Base-by-base conservation (phyloP, 2,797 vertebrate genomes). In the Balearica regulorum region DNA sequence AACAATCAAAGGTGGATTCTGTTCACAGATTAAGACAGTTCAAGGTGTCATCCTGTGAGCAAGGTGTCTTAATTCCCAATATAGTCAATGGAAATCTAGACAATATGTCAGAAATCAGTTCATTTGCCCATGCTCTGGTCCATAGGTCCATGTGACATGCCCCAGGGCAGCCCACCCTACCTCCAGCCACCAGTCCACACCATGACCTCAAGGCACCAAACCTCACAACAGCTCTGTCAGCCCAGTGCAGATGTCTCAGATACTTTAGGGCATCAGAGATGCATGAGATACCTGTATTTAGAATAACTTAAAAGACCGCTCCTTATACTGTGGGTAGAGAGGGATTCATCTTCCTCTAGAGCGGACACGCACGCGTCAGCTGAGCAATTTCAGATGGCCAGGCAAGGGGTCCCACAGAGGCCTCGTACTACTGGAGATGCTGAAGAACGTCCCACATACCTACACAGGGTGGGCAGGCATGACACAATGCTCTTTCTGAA, bases 231-330 rank as follows among this genome's bases (percentile, higher is more conserved):
- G 29, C 57, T 48, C 37, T 49, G 11, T 41, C 57, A 69, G 39
- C 11, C 33, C 68, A 54, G 24, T 25, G 35, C n/a, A 54, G 54
- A 29, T 15, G 13, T 17, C 55, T 44, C 61, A 54, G 35, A 16
- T 39, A 29, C 13, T 65, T 76, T 43, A 37, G 13, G 46, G 24
- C 28, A 54, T 13, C 46, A 33, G 73, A 78, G 26, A 17, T 4
- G 5, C 0, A 3, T 0, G 2, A 46, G 31, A 26, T 8, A 5
- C 13, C 39, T 64, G 25, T n/a, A 13, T 60, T 78, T 49, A 57
- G 43, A 57, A 14, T 3, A 37, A 26, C 25, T 78, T 43, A 48
- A 62, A 4, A 35, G 18, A 5, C 2, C 0, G 0, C 10, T 78
- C 24, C 21, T 68, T 22, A 28, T 29, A 28, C 24, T 4, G 0